phyloP scores from a whole-genome alignment of 2,113 vertebrate species.

The Columba janthina region DNA sequence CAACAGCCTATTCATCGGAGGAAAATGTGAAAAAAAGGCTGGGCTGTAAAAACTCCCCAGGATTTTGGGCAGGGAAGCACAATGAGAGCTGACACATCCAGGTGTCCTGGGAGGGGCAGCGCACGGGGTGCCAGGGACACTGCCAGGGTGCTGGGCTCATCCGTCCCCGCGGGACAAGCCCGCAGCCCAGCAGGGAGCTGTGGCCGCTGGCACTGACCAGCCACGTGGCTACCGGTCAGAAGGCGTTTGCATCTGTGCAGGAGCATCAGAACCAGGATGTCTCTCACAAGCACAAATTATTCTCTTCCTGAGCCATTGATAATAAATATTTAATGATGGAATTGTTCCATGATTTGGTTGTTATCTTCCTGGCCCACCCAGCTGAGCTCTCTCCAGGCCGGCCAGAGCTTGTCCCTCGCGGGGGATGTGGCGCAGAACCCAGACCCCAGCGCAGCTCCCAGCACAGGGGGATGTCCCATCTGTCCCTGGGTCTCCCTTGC shows the following conservation, averaged over 20 bases:
- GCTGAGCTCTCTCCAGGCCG: background rate
- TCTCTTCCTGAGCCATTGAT: background rate
- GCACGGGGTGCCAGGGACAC: background rate
- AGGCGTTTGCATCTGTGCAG: fast-evolving
- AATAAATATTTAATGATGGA: background rate
- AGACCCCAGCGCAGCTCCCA: background rate
- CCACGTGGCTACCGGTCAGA: background rate
- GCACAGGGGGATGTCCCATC: no score
- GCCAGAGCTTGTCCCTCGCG: fast-evolving
- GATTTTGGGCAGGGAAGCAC: background rate
- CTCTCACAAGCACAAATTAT: background rate
- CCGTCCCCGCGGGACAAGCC: fast-evolving
- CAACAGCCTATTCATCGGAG: background rate
- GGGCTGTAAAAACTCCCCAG: background rate
- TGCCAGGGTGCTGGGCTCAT: background rate
- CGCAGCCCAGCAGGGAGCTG: background rate
- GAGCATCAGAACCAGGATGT: background rate
- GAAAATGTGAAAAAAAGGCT: background rate
- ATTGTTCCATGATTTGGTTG: background rate
- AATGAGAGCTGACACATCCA: background rate
- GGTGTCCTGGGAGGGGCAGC: background rate
- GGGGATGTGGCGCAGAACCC: no score
- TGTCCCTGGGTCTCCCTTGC: fast-evolving
- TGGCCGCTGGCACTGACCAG: fast-evolving
- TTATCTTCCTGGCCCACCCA: background rate